Evolutionary conservation across 2,113 vertebrate genomes (phyloP), one percentile per base, ranked within the genome.

Genomic region (Hydrolagus affinis): DNA sequence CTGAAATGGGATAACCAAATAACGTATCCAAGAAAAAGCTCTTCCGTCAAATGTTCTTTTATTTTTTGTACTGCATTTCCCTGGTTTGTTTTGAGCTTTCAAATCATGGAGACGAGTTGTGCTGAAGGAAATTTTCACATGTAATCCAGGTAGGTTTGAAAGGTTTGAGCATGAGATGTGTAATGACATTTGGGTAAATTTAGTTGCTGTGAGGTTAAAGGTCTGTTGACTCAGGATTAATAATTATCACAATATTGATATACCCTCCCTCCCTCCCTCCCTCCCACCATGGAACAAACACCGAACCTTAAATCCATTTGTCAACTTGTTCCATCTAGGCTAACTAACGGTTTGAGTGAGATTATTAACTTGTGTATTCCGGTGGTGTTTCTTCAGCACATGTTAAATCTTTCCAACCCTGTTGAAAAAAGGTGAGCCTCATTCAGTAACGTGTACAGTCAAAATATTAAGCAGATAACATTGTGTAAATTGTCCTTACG

Each of bases 121-220:
- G 9, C 56, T 15, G 19, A 56, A 21, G 8, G 73, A 56, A 75
- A 11, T 28, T 68, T 8, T 10, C 66, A 32, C 19, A 60, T 30
- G 25, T 83, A 32, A 30, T 83, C 21, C 28, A 66, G 15, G 8
- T 32, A 28, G 30, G 60, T 17, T 83, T 4, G 30, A 72, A 59
- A 77, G 11, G 21, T 12, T 66, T 66, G 62, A 32, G 60, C 32
- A 15, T 74, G 15, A 83, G 66, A 83, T 62, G 77, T 80, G 23
- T 8, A 80, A 57, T 60, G 23, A 25, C 64, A 64, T 60, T 83
- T 64, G 78, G 62, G 62, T 28, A 83, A 66, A 83, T 60, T 28
- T 83, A 32, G 25, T 83, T 83, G 15, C 78, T 68, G 23, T 66
- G 9, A 83, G 78, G 78, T 83, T 83, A 83, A 83, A 83, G 78